phyloP scores from a whole-genome alignment of 2,888 invertebrate species.

The Ophioninae sp. region DNA sequence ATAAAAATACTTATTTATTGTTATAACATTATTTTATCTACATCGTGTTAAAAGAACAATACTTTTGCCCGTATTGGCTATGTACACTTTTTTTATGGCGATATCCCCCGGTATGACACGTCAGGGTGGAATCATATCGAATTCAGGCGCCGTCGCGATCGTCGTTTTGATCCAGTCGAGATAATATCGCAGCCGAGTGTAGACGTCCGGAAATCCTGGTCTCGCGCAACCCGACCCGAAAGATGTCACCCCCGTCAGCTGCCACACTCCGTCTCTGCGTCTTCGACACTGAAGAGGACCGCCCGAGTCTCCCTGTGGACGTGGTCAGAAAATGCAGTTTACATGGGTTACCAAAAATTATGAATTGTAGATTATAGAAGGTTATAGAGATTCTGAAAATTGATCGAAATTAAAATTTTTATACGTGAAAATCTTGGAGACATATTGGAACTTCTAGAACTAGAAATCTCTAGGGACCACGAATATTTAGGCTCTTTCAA shows the following conservation, averaged over 20 bases:
- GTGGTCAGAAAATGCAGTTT: background rate
- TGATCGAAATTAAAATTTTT: background rate
- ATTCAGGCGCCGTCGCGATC: conserved; percentile 67
- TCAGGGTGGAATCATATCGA: conserved; percentile 24
- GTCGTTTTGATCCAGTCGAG: conserved; percentile 88
- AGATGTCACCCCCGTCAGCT: conserved; percentile 93
- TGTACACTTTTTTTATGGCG: conserved; percentile 2
- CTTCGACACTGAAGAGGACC: conserved; percentile 93
- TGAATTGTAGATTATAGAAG: background rate
- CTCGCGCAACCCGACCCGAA: conserved; percentile 96
- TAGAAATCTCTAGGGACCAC: no score
- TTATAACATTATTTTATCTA: background rate
- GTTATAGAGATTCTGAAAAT: background rate
- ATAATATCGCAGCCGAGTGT: conserved; percentile 92
- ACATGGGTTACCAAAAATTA: background rate
- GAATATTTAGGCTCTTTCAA: no score
- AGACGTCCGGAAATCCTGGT: conserved; percentile 94
- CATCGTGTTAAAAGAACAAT: background rate
- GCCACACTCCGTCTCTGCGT: conserved; percentile 90
- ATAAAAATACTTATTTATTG: background rate
- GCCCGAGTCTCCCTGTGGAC: conserved; percentile 91
- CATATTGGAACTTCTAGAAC: no score
- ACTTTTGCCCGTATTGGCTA: background rate
- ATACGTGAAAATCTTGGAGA: no score
- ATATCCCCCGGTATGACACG: conserved; percentile 3